Base-by-base conservation (phyloP, 2,888 invertebrate species). In the Flexamia atlantica region DNA sequence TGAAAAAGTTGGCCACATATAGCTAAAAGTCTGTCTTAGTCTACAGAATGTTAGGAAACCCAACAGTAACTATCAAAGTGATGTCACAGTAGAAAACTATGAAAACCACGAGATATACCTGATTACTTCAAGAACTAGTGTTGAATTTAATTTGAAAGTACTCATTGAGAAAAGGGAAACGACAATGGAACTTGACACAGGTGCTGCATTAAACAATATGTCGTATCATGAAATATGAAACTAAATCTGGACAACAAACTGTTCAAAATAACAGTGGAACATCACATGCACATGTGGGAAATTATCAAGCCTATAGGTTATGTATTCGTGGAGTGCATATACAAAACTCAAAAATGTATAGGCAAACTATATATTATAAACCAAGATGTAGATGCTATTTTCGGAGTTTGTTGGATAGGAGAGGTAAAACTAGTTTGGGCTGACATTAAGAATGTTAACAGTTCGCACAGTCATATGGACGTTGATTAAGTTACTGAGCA, bases 261-360 rank as follows among this genome's bases (percentile, higher is more conserved):
- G 12, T 17, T 12, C n/a, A 70, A 20, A 70, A 70, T 32, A 70
- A 70, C 30, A 12, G 30, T 70, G 2, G 32, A 72, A 57, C 42
- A 82, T 14, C 30, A 32, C 1, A 82, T 76, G 9, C 83, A 82
- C 46, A 84, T 79, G 3, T 74, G 64, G 9, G 72, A 85, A 76
- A 53, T 30, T 0, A 82, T 84, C 30, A 64, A 12, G 4, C 72
- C 83, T 40, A 53, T 25, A 36, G 83, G 83, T 23, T 30, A 14
- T 17, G 23, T 28, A 20, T 50, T 40, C 0, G 60, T 83, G 3
- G 32, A 0, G 17, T 25, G 68, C 5, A 42, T 10, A 2, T 68
- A 46, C 42, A 83, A 83, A n/a, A 40, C 25, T n/a, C 70, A 64
- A 40, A 3, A 3, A n/a, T 81, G 28, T 70, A 12, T 57, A 40